Conservation (phyloP, 2,888 invertebrate species). For the Hydropsyche betteni region DNA sequence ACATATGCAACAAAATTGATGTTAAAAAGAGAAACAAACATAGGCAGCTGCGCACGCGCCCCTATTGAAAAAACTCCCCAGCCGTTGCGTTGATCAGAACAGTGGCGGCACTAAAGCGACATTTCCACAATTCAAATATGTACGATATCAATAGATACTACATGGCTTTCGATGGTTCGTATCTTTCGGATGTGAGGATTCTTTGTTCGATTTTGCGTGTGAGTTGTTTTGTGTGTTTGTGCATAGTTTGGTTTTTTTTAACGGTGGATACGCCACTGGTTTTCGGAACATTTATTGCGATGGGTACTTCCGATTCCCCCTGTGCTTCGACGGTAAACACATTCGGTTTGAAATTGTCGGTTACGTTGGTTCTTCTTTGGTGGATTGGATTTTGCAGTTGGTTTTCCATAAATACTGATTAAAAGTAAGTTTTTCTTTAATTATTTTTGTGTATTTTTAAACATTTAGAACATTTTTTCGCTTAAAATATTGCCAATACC, state of each 20-base stretch:
- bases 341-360: constrained; percentile 35
- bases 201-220: too few species aligned
- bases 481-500: too few species aligned
- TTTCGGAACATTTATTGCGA: constrained; percentile 3
- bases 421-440: neutral
- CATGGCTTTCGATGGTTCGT: too few species aligned
- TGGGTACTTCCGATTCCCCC: constrained; percentile 39
- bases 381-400: neutral
- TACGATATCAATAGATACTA: too few species aligned
- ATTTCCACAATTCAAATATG: neutral
- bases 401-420: neutral
- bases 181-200: too few species aligned
- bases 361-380: constrained; percentile 25
- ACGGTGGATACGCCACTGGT: constrained; percentile 15
- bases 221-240: too few species aligned
- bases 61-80: constrained; percentile 38
- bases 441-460: too few species aligned
- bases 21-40: neutral
- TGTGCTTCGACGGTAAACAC: constrained; percentile 24
- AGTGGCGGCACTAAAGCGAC: constrained; percentile 13
- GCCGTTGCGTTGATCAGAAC: constrained; percentile 14
- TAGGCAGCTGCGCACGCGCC: constrained; percentile 40
- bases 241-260: too few species aligned
- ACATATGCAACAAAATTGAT: neutral
- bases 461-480: too few species aligned